Conservation (phyloP, 2,113 vertebrate species). For the Barnardius zonarius region DNA sequence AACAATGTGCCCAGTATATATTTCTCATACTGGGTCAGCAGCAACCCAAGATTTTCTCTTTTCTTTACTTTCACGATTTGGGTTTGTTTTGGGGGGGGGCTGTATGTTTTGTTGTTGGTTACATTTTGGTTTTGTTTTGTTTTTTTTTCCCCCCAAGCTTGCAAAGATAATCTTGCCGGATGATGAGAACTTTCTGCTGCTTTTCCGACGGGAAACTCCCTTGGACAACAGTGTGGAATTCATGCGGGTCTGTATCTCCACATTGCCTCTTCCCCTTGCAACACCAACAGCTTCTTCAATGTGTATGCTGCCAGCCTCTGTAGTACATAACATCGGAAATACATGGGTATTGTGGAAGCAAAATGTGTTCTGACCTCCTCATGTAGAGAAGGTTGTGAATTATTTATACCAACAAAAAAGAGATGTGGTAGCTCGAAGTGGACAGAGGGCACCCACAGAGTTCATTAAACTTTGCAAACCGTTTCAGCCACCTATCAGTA, state of each 20-base stretch:
- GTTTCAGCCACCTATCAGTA: background rate
- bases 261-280: background rate
- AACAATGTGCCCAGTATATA: background rate
- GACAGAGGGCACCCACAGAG: background rate
- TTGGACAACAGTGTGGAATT: constrained; percentile 96
- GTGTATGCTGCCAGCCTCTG: accelerated
- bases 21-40: background rate
- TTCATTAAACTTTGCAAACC: background rate
- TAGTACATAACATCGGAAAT: background rate
- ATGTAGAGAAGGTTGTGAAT: background rate
- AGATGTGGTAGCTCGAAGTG: background rate
- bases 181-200: constrained; percentile 92
- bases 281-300: background rate
- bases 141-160: constrained; percentile 73
- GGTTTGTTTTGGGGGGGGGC: accelerated
- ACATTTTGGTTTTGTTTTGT: background rate
- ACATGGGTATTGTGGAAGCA: background rate
- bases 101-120: background rate
- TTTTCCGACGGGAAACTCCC: constrained; percentile 88
- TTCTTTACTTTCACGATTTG: background rate
- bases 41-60: background rate
- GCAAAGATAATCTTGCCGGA: constrained; percentile 88
- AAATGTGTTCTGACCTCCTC: background rate
- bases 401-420: background rate
- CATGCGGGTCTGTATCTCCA: constrained; percentile 81